Evolutionary conservation across 2,888 invertebrate genomes (phyloP).

Genomic region (Petrophora chlorosata): DNA sequence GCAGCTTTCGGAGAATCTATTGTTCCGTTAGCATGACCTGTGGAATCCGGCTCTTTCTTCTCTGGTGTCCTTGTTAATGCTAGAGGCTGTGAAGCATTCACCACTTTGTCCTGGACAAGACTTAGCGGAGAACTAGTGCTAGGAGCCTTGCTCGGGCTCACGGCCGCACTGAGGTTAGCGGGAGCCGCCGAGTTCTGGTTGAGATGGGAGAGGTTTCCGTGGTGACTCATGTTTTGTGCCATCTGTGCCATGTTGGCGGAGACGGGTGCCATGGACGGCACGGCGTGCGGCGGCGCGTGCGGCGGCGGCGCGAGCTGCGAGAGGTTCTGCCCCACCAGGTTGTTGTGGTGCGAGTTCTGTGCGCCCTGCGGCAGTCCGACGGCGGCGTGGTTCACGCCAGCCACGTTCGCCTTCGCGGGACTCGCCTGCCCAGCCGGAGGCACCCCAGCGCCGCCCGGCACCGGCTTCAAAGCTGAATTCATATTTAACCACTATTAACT

Average conservation of each 20-base stretch:
- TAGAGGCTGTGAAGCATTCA: slow-evolving; percentile 60
- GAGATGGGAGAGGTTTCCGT: slow-evolving; percentile 76
- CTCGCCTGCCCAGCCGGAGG: slow-evolving; percentile 74
- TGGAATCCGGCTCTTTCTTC: slow-evolving; percentile 73
- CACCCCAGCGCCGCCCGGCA: slow-evolving; percentile 78
- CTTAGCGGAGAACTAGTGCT: slow-evolving; percentile 71
- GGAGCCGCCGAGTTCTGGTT: slow-evolving; percentile 68
- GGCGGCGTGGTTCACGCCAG: slow-evolving; percentile 69
- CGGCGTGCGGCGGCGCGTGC: slow-evolving; percentile 61
- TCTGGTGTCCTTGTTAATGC: slow-evolving; percentile 77
- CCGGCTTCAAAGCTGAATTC: slow-evolving; percentile 86
- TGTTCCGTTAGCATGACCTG: slow-evolving; percentile 72
- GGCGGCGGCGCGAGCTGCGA: slow-evolving; percentile 67
- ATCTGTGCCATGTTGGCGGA: slow-evolving; percentile 80
- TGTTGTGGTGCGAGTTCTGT: slow-evolving; percentile 68
- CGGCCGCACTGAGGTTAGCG: slow-evolving; percentile 57
- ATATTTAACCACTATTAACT: slow-evolving; percentile 60
- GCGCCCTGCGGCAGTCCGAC: slow-evolving; percentile 72
- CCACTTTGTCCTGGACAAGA: slow-evolving; percentile 70
- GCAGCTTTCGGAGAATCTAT: slow-evolving; percentile 71
- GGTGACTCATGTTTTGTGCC: slow-evolving; percentile 82
- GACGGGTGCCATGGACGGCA: slow-evolving; percentile 78
- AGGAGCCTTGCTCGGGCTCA: slow-evolving; percentile 65
- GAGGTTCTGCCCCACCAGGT: slow-evolving; percentile 70
- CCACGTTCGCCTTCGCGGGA: slow-evolving; percentile 75